A percentile compares a stretch with the other conserved stretches of the same genome.
phyloP scores from a whole-genome alignment of 2,113 vertebrate species.

The Dasypus novemcinctus region DNA sequence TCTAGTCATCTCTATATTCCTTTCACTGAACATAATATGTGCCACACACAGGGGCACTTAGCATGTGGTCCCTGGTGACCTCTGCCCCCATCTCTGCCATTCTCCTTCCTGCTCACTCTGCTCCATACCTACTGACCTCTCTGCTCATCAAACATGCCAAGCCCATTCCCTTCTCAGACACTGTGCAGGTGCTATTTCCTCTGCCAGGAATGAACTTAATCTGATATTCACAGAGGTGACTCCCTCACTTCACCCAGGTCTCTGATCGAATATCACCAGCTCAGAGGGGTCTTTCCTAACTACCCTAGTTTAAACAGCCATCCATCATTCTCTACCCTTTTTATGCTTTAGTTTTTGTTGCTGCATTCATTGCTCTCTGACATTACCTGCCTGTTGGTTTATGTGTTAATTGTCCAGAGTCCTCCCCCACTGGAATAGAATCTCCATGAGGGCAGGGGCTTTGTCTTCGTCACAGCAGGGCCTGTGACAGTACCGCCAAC shows the following conservation, averaged over 20 bases:
- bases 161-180: not conserved
- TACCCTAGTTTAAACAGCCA: not conserved
- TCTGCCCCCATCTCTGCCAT: not conserved
- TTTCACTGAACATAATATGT: not conserved
- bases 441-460: not conserved
- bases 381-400: not conserved
- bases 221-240: not conserved
- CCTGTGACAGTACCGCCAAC: not conserved
- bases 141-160: not conserved
- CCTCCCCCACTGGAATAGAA: not conserved
- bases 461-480: not conserved
- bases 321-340: not conserved
- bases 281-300: not conserved
- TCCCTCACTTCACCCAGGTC: not conserved
- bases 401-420: not conserved
- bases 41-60: not conserved
- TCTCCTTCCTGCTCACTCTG: not conserved
- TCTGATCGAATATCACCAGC: not conserved
- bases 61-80: not conserved
- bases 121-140: not conserved
- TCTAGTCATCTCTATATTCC: not conserved
- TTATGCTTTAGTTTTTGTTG: not conserved
- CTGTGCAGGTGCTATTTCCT: not conserved
- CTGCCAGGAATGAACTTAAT: not conserved
- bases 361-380: not conserved